Evolutionary conservation across 2,888 invertebrate species (phyloP).

Genomic region (Germaria angustata): DNA sequence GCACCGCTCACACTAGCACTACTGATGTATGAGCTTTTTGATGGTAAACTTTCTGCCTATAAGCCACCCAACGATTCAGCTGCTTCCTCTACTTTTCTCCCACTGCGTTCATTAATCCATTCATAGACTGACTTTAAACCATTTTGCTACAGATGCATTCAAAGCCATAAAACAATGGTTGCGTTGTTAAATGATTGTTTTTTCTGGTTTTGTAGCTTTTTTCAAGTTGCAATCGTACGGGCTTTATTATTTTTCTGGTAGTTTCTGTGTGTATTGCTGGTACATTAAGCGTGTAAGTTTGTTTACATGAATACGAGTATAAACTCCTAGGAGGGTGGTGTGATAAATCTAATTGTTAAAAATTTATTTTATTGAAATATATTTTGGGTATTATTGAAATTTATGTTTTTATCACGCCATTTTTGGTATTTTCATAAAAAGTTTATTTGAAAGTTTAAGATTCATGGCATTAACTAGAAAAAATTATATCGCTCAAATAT

Average conservation of each 20-base stretch:
- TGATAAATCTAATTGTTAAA: no score
- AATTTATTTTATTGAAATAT: no score
- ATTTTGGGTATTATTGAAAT: no score
- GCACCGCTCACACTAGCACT: slow-evolving; percentile 32
- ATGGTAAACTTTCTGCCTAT: slow-evolving; percentile 16
- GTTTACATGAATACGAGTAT: neutral
- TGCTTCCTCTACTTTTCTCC: neutral
- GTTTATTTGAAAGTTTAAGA: no score
- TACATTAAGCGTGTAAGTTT: slow-evolving; percentile 11
- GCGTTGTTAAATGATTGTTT: slow-evolving; percentile 28
- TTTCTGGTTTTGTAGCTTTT: slow-evolving; percentile 22
- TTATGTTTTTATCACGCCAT: no score
- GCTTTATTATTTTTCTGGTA: slow-evolving; percentile 11
- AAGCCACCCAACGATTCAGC: neutral
- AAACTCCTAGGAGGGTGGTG: neutral
- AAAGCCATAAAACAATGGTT: slow-evolving; percentile 37
- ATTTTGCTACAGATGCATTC: slow-evolving; percentile 23
- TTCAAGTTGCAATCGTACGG: neutral
- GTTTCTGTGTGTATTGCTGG: no score
- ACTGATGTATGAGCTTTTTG: neutral
- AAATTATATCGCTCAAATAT: no score
- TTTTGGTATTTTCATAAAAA: no score
- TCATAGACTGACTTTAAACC: slow-evolving; percentile 26
- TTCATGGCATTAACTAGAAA: no score
- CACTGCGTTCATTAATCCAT: neutral